These are phyloP conservation scores for Rosalia funebris DNA, from an alignment of 2,888 invertebrate genomes.

Conservation along the genomic window DNA sequence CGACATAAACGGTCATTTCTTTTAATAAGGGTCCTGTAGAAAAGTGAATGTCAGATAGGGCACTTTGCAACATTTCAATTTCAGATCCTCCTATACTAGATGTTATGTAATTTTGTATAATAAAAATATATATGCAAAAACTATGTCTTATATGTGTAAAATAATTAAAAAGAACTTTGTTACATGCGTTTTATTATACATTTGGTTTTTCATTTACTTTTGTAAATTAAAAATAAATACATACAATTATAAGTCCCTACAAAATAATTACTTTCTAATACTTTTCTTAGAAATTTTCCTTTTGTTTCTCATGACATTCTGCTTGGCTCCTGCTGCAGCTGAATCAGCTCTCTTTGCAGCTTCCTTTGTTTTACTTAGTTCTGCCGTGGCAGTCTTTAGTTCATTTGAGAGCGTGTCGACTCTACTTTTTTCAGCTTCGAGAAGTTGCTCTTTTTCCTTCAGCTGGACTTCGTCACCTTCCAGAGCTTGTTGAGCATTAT, in stretches of 20 bases:
- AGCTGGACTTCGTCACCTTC: slow-evolving; percentile 70
- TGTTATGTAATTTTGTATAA: too few relatives aligned
- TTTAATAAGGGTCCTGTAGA: too few relatives aligned
- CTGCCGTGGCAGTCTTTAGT: slow-evolving; percentile 70
- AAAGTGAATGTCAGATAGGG: too few relatives aligned
- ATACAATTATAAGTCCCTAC: background rate
- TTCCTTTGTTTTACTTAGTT: slow-evolving; percentile 72
- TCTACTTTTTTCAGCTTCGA: slow-evolving; percentile 73
- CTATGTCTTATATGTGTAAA: too few relatives aligned
- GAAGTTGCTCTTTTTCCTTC: slow-evolving; percentile 72
- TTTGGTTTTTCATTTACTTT: background rate
- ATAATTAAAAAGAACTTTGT: too few relatives aligned
- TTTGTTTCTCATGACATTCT: slow-evolving; percentile 68
- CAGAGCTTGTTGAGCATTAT: slow-evolving; percentile 69
- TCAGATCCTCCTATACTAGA: too few relatives aligned
- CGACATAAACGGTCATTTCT: too few relatives aligned
- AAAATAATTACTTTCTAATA: background rate
- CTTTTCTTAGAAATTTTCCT: slow-evolving; percentile 32
- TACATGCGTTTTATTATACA: too few relatives aligned
- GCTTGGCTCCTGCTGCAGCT: slow-evolving; percentile 74
- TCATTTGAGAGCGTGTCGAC: slow-evolving; percentile 72
- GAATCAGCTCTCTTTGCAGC: slow-evolving; percentile 74
- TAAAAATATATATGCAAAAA: too few relatives aligned
- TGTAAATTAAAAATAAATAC: background rate
- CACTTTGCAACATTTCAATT: too few relatives aligned